These are phyloP conservation scores for Ligdia adustata DNA, from an alignment of 2,888 invertebrate species.

Conservation along the genomic window DNA sequence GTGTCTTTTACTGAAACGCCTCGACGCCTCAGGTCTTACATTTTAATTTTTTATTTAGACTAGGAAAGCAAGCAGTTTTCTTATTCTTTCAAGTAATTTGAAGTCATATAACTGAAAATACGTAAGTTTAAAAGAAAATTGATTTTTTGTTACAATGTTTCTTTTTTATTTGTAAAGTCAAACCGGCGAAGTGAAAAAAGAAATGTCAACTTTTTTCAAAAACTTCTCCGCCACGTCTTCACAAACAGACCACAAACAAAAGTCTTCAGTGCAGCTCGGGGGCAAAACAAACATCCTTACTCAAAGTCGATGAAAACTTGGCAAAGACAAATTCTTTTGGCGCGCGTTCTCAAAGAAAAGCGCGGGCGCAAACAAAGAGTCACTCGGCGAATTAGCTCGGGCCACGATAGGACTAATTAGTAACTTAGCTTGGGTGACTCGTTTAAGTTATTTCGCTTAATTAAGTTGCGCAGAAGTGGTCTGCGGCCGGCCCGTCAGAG, in stretches of 20 bases:
- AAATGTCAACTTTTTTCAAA: conserved; percentile 15
- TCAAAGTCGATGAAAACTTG: conserved; percentile 65
- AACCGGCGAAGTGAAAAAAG: background rate
- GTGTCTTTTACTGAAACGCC: conserved; percentile 58
- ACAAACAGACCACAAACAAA: conserved; percentile 51
- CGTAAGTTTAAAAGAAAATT: background rate
- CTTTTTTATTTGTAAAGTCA: background rate
- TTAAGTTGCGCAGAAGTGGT: conserved; percentile 82
- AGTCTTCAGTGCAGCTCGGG: conserved; percentile 57
- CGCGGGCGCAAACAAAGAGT: conserved; percentile 75
- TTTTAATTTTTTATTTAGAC: background rate
- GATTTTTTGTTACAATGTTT: background rate
- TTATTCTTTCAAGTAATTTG: too few relatives aligned
- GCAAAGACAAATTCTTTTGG: conserved; percentile 81
- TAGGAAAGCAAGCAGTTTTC: too few relatives aligned
- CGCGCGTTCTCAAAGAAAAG: conserved; percentile 77
- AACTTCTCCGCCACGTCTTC: conserved; percentile 33
- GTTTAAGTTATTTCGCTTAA: conserved; percentile 83
- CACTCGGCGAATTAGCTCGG: conserved; percentile 77
- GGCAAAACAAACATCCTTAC: conserved; percentile 75
- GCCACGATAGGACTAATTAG: conserved; percentile 81
- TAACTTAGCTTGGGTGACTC: conserved; percentile 68
- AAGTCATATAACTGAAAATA: too few relatives aligned
- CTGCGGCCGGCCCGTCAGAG: conserved; percentile 75
- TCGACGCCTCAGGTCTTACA: conserved; percentile 42